These are phyloP conservation scores for Sitta carolinensis DNA, from an alignment of 2,797 vertebrate species.

Conservation along the genomic window DNA sequence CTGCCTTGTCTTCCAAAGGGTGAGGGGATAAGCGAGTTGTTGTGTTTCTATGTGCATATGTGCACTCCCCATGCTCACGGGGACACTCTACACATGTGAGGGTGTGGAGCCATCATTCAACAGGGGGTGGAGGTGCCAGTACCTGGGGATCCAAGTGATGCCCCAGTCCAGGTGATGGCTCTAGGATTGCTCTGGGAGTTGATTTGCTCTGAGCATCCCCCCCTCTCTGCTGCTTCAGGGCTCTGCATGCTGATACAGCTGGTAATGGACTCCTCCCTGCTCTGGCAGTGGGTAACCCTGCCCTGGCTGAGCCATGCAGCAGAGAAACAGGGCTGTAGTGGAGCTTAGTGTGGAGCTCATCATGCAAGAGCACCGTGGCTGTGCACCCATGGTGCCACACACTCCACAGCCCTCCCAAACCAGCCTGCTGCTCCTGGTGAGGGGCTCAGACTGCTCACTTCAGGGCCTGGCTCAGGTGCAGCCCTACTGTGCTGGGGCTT, in stretches of 20 bases:
- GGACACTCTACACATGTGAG: no score
- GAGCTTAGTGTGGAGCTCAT: rapidly evolving
- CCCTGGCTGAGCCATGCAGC: neutral
- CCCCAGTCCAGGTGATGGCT: neutral
- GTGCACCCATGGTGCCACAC: rapidly evolving
- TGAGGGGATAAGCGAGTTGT: neutral
- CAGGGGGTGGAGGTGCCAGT: neutral
- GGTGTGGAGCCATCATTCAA: rapidly evolving
- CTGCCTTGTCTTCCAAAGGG: neutral
- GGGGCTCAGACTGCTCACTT: rapidly evolving
- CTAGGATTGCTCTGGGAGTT: neutral
- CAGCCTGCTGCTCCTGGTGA: neutral
- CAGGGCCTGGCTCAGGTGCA: neutral
- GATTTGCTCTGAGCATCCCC: neutral
- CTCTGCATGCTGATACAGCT: neutral
- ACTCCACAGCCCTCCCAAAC: neutral
- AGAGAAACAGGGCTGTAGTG: rapidly evolving
- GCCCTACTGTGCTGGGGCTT: neutral
- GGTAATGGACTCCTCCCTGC: neutral
- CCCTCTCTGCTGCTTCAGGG: neutral
- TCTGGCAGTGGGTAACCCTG: neutral
- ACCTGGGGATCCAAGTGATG: neutral
- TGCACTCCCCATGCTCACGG: neutral
- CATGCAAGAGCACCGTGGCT: neutral
- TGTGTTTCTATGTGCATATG: rapidly evolving